Base-by-base conservation (phyloP, 1,140 invertebrate genomes). In the Delia radicum region DNA sequence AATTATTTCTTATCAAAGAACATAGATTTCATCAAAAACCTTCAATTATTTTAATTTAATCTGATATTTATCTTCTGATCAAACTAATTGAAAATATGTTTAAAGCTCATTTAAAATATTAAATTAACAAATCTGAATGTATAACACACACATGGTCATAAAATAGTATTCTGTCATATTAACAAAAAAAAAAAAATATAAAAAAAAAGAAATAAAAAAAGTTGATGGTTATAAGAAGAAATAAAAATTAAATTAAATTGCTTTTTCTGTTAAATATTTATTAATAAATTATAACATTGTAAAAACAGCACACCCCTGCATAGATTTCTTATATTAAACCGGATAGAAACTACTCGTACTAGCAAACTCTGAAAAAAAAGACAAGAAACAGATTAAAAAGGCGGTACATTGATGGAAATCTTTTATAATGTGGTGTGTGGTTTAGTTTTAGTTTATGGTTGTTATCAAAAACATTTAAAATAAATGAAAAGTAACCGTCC, bases 371-470 rank as follows among this genome's bases (percentile, higher is more conserved):
- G 31, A 24, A 10, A 55, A 21, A 55, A 55, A 21, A 21, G 24
- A 55, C 48, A 55, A 55, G 8, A 48, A 55, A 55, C n/a, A 55
- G 48, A 55, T 55, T 55, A 55, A 55, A 55, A 55, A 55, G 48
- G 48, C 48, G 48, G n/a, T 55, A 55, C 48, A 55, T 18, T 55
- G 48, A 55, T 55, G 48, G 48, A 55, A 55, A 55, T 55, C 48
- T 55, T 55, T 55, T 55, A 55, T 21, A 18, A 55, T 55, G 48
- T 55, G 48, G 24, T 55, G 48, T 55, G 48, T 42, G 37, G 37
- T 33, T 33, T 42, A 15, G 37, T 55, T 55, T n/a, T 55, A 55
- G n/a, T 55, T 55, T 55, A 55, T 55, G 48, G 48, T 55, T 55
- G 48, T 55, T 55, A 55, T 55, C 48, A 21, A 21, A 55, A 55